Conservation (phyloP, 2,113 vertebrate species). For the Capra hircus region DNA sequence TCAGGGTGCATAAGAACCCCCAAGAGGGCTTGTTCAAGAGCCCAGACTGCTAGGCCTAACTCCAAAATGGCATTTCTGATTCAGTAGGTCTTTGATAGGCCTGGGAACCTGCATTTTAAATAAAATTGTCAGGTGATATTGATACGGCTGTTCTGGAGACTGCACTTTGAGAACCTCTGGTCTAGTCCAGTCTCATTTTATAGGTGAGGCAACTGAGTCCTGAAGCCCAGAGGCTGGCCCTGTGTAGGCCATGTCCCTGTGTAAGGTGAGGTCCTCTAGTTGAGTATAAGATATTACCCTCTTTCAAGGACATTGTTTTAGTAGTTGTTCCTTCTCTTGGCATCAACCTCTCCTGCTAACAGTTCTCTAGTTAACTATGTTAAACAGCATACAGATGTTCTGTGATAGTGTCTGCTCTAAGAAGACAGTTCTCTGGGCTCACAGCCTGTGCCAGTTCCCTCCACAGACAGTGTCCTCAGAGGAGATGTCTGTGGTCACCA, state of each 20-base stretch:
- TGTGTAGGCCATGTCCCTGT: background rate
- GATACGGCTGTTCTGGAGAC: background rate
- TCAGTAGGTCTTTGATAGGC: background rate
- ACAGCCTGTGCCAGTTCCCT: background rate
- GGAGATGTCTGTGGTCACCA: background rate
- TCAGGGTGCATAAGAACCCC: too few relatives aligned
- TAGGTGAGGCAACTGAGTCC: background rate
- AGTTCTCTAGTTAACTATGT: background rate
- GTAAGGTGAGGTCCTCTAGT: background rate
- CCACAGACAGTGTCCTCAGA: background rate
- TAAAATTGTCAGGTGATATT: background rate
- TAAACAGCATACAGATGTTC: background rate
- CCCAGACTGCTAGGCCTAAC: too few relatives aligned
- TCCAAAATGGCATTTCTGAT: background rate
- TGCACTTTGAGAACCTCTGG: background rate
- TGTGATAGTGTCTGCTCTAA: background rate
- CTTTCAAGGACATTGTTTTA: background rate
- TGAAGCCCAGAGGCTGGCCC: background rate
- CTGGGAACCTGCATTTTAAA: background rate
- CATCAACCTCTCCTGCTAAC: background rate
- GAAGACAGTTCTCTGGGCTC: background rate
- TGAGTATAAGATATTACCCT: background rate
- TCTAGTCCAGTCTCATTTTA: background rate
- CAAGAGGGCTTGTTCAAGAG: background rate
- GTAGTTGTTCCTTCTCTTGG: background rate